phyloP scores from a whole-genome alignment of 2,888 invertebrate genomes.

The Polyommatus iphigenia region DNA sequence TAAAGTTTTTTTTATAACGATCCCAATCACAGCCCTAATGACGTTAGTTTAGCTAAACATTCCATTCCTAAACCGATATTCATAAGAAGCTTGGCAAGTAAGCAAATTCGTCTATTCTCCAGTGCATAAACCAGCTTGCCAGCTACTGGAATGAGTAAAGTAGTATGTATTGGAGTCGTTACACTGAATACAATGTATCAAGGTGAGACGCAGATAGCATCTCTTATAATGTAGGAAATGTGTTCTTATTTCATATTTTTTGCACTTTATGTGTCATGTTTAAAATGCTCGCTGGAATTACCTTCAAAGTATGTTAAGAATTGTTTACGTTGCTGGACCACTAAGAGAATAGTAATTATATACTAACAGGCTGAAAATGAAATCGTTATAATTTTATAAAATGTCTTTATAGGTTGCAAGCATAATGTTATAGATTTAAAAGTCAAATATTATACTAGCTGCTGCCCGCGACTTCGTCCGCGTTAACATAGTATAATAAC shows the following conservation, averaged over 20 bases:
- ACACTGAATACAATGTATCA: conserved; percentile 53
- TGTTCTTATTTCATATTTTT: conserved; percentile 31
- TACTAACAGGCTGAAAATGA: no score
- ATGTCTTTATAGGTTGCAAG: no score
- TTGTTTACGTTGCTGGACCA: neutral
- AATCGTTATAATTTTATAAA: no score
- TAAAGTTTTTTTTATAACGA: no score
- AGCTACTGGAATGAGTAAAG: neutral
- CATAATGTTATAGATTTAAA: no score
- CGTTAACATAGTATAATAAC: no score
- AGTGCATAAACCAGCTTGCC: neutral
- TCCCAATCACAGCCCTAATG: neutral
- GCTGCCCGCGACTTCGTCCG: no score
- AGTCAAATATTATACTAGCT: no score
- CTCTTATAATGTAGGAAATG: conserved; percentile 50
- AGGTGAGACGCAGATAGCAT: conserved; percentile 55
- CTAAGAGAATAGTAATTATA: neutral
- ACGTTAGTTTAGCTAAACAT: neutral
- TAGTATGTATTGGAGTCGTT: conserved; percentile 46
- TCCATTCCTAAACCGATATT: neutral
- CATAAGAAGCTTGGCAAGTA: neutral
- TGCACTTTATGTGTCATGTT: neutral
- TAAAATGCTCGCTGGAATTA: neutral
- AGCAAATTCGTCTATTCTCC: neutral
- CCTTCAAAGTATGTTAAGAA: neutral